Evolutionary conservation across 2,888 invertebrate genomes (phyloP), one percentile per base, ranked within the genome.

Genomic region (Hirtodrosophila confusa): DNA sequence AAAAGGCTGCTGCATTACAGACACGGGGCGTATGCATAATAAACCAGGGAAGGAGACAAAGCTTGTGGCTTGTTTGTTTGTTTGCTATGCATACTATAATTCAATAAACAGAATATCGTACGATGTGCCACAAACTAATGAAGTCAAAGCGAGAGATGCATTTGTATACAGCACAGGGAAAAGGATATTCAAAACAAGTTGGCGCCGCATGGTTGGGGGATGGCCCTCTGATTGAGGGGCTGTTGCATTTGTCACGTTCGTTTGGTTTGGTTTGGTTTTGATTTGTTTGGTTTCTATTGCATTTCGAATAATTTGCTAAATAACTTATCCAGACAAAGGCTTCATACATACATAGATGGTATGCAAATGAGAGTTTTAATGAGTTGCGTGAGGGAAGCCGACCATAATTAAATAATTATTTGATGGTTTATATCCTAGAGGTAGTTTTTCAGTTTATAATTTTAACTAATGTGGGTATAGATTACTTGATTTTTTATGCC

Each of bases 61-160:
- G 44, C 48, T 17, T 17, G 17, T 17, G 17, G 17, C 17, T 17
- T 17, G 17, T 17, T 23, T 43, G 49, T 56, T 45, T 63, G 53
- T 57, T 66, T 78, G 54, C 51, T 45, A 66, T 78, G 57, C 65
- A 72, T 27, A 27, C 0, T 5, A 56, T 79, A 84, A 84, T 70
- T 80, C 72, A 80, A 79, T 79, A 80, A 79, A 65, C 70, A 63
- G 49, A 45, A 62, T 58, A 69, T 65, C 65, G 71, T 71, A 60
- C 66, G 70, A 73, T 74, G 74, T 80, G 74, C 60, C 60, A 53
- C 60, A 75, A 49, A 65, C 77, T 77, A 84, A 79, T 84, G 80
- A 84, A 68, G 57, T 80, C 61, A 68, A 63, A 63, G 51, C 55
- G 72, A 57, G 7, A 11, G 49, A 53, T 43, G 40, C 55, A 41